phyloP scores from a whole-genome alignment of 2,797 vertebrate species.

The Chrosomus eos region DNA sequence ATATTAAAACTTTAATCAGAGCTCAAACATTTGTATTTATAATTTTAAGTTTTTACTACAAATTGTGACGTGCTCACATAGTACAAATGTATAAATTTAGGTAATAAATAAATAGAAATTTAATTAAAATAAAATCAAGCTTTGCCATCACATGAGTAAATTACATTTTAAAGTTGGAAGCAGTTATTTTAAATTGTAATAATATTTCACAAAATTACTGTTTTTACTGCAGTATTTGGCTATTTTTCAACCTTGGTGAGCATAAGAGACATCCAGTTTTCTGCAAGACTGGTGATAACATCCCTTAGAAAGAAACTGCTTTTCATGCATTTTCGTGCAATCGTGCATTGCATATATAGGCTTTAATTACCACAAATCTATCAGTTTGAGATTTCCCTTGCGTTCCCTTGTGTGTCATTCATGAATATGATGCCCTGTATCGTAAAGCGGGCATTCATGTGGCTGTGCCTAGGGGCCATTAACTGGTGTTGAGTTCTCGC shows the following conservation, averaged over 20 bases:
- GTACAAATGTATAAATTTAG: background rate
- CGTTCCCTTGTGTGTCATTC: conserved; percentile 46
- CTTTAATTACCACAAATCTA: conserved; percentile 49
- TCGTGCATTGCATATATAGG: conserved; percentile 7
- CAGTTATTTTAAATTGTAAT: background rate
- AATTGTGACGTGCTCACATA: too few relatives aligned
- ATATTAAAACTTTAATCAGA: background rate
- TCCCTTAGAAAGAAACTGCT: background rate
- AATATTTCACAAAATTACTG: background rate
- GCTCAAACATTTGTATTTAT: background rate
- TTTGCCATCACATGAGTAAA: background rate
- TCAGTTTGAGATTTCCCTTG: conserved; percentile 35
- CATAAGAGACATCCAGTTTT: background rate
- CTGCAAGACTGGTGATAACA: background rate
- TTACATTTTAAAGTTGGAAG: background rate
- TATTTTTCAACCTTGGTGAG: background rate
- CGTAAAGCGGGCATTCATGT: conserved; percentile 37
- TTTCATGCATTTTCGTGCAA: background rate
- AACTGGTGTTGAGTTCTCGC: conserved; percentile 31
- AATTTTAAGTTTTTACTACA: too few relatives aligned
- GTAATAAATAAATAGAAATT: fast-evolving
- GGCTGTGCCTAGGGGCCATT: conserved; percentile 21
- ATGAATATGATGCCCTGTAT: conserved; percentile 32
- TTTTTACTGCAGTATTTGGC: background rate
- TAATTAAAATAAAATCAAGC: background rate